Evolutionary conservation across 2,888 invertebrate species (phyloP), one percentile per base, ranked within the genome.

Genomic region (Didymodactylos carnosus): DNA sequence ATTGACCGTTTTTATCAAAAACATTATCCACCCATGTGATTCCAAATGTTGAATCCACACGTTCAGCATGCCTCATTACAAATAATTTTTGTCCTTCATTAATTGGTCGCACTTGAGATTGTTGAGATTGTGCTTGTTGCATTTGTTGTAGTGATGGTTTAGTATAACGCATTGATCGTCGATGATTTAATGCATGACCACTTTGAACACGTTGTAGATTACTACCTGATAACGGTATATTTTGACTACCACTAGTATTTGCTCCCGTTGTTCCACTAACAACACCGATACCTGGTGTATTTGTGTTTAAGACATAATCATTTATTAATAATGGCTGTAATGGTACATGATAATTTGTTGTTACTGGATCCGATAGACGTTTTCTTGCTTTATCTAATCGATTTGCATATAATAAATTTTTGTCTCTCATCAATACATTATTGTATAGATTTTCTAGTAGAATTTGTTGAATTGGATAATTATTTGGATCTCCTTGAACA

Each of bases 1-100:
- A 95, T 70, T 86, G 76, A 80, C 83, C 82, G 62, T 77, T 76
- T 46, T 88, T 87, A 82, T 92, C 90, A 82, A 93, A 94, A 81
- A 92, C 91, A 81, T 88, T 89, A 0, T 90, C 89, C 71, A 91
- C 88, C 94, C 94, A 94, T 35, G 78, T 78, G 72, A 80, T 78
- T 29, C 93, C 92, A 83, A 93, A 94, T 0, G 92, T 91, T 79
- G 94, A 91, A 84, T 95, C 95, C 2, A 94, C 89, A 29, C 95
- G 86, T 84, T 95, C 95, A 0, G 93, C 94, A 84, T 95, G 95
- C 0, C 95, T 87, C 86, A 92, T 88, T 41, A 91, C 87, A 79
- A 87, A 87, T 75, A 89, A 81, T 79, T 79, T 79, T 53, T 81
- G 74, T 29, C 35, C 19, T 69, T 72, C 72, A 19, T n/a, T n/a